Evolutionary conservation across 2,797 vertebrate species (phyloP).

Genomic region (Loriculus beryllinus): DNA sequence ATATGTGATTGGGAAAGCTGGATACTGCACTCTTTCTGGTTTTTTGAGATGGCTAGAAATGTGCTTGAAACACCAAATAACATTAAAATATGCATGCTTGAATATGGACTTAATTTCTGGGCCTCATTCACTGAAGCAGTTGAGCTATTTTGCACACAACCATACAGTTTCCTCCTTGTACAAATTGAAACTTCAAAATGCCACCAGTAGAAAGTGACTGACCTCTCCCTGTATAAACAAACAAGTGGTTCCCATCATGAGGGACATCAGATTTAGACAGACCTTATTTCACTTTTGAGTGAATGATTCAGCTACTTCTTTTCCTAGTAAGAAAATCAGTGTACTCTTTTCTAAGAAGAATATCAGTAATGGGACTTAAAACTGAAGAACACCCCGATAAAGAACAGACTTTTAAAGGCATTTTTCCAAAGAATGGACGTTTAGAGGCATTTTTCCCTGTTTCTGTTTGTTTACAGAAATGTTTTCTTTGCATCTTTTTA

Average conservation of each 20-base stretch:
- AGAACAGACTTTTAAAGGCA: not conserved
- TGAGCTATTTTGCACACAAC: not conserved
- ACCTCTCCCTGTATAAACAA: not conserved
- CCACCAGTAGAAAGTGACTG: not conserved
- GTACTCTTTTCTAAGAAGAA: not conserved
- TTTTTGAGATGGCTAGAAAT: not conserved
- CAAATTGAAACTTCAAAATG: not conserved
- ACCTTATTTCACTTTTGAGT: not conserved
- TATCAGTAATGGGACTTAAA: not conserved
- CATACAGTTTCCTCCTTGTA: not conserved
- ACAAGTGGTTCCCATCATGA: not conserved
- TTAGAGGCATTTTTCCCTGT: not conserved
- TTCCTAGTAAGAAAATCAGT: not conserved
- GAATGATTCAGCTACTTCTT: not conserved
- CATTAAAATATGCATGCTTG: not conserved
- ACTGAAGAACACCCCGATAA: not conserved
- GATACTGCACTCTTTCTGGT: not conserved
- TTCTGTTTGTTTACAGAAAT: not conserved
- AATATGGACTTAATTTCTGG: not conserved
- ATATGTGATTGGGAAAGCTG: not conserved
- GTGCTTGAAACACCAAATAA: not conserved
- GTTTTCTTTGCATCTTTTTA: not conserved
- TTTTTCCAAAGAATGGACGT: not conserved
- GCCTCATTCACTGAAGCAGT: not conserved
- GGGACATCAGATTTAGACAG: not conserved